These are phyloP conservation scores for Micropterix aruncella DNA, from an alignment of 2,888 invertebrate species.

Conservation along the genomic window DNA sequence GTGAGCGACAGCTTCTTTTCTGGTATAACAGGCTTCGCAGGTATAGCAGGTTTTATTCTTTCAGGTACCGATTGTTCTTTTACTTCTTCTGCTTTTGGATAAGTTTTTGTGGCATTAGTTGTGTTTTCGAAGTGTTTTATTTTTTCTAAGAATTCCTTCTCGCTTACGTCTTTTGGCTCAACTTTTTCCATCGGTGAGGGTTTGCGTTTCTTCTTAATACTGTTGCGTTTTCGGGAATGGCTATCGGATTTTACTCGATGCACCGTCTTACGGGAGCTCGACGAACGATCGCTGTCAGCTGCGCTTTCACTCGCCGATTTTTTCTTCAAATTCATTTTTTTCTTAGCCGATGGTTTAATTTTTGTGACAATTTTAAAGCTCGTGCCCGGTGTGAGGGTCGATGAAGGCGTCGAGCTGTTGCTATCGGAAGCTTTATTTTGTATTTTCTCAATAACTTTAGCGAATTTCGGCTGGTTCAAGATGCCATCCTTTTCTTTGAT, in stretches of 20 bases:
- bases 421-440: slow-evolving; percentile 23
- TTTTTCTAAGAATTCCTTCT: not conserved
- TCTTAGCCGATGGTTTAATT: slow-evolving; percentile 27
- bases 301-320: slow-evolving; percentile 36
- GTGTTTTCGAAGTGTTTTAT: not conserved
- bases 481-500: slow-evolving; percentile 30
- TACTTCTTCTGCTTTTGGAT: not conserved
- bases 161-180: not conserved
- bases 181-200: not conserved
- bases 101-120: not conserved
- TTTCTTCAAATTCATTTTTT: slow-evolving; percentile 32
- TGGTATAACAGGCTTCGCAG: slow-evolving; percentile 45
- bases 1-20: slow-evolving; percentile 41
- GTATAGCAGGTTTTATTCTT: not conserved
- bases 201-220: slow-evolving; percentile 9
- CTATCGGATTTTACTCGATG: slow-evolving; percentile 35
- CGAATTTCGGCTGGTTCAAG: slow-evolving; percentile 39
- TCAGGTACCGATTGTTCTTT: not conserved
- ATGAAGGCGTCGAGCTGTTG: slow-evolving; percentile 32
- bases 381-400: slow-evolving; percentile 31
- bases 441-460: slow-evolving; percentile 35
- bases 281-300: slow-evolving; percentile 25
- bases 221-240: slow-evolving; percentile 9
- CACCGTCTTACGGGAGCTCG: slow-evolving; percentile 22
- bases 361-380: slow-evolving; percentile 35